Evolutionary conservation across 2,113 vertebrate genomes (phyloP).

Genomic region (Balaenoptera acutorostrata): DNA sequence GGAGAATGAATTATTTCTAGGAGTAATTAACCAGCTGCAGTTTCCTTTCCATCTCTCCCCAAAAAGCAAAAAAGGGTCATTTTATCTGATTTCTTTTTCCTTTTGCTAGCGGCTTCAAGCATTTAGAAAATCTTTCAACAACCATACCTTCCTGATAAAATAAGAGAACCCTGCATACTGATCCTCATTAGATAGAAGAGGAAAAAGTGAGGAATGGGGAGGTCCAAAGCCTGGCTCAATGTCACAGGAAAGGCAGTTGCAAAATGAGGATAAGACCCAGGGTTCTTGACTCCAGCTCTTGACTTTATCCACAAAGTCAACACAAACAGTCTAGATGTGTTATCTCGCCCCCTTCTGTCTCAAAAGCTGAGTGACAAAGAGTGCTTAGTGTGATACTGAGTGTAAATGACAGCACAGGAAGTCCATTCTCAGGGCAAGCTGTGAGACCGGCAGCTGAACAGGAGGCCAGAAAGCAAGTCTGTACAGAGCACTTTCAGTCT

Average conservation of each 20-base stretch:
- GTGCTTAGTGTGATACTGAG: conserved; percentile 63
- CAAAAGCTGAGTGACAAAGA: conserved; percentile 70
- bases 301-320: conserved; percentile 72
- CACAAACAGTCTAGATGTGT: conserved; percentile 68
- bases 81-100: background rate
- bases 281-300: conserved; percentile 67
- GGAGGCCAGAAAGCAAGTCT: conserved; percentile 48
- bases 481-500: background rate
- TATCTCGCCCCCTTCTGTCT: conserved; percentile 67
- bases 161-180: background rate
- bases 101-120: background rate
- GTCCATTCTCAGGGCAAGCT: conserved; percentile 66
- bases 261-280: conserved; percentile 50
- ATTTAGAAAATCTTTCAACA: background rate
- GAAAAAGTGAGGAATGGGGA: background rate
- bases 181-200: background rate
- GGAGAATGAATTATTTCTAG: background rate
- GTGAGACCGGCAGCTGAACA: conserved; percentile 51
- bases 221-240: conserved; percentile 34
- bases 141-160: conserved; percentile 11
- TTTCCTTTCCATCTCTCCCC: background rate
- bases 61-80: background rate
- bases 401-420: conserved; percentile 72
- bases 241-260: conserved; percentile 53
- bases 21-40: background rate